A percentile compares a stretch with the other conserved stretches of the same genome.
Conservation (phyloP, 2,113 vertebrate species). For the Columba livia region DNA sequence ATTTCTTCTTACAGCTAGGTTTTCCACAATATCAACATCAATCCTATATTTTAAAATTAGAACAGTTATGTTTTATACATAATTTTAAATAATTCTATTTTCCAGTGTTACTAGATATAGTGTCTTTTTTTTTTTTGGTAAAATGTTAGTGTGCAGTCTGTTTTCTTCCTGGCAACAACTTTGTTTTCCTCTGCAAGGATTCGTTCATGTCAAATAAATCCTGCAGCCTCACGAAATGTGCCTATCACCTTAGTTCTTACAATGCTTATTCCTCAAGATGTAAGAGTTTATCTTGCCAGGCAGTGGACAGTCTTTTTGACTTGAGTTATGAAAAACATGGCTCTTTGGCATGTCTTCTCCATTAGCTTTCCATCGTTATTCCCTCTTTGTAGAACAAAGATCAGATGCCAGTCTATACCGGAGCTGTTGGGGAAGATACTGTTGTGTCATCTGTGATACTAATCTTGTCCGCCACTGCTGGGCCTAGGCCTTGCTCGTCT, state of each 20-base stretch:
- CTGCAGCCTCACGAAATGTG: neutral
- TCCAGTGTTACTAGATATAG: neutral
- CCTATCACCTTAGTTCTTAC: neutral
- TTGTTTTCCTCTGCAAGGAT: neutral
- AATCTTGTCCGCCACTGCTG: neutral
- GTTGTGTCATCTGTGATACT: neutral
- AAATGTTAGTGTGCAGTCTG: neutral
- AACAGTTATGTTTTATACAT: neutral
- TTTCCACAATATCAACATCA: neutral
- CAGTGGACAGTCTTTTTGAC: neutral
- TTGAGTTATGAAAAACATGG: neutral
- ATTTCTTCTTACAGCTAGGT: neutral
- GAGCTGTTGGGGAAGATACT: neutral
- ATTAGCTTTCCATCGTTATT: neutral
- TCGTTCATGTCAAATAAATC: neutral
- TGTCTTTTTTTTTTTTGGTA: neutral
- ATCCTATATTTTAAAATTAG: neutral
- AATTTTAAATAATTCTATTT: neutral
- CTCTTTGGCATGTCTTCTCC: neutral
- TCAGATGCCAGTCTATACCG: neutral
- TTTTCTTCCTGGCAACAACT: neutral
- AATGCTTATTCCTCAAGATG: neutral
- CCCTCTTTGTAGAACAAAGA: neutral
- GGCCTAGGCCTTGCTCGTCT: neutral
- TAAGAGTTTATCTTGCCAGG: neutral